These are phyloP conservation scores for Gastrophysa polygoni DNA, from an alignment of 2,888 invertebrate genomes.

Conservation along the genomic window DNA sequence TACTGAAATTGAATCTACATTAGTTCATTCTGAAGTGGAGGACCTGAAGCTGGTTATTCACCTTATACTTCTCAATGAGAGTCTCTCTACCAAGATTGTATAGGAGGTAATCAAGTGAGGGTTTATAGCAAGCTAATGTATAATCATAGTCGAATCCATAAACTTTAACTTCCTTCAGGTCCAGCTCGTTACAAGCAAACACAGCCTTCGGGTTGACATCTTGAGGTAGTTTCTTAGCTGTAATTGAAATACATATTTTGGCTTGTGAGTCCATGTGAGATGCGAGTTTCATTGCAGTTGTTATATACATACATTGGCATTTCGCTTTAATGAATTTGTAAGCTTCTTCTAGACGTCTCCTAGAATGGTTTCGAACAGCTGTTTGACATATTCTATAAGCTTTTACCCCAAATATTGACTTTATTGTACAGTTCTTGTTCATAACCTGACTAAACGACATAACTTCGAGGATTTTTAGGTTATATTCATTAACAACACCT, in stretches of 20 bases:
- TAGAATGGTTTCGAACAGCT: slow-evolving; percentile 44
- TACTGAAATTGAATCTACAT: slow-evolving; percentile 69
- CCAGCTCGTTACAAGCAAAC: slow-evolving; percentile 95
- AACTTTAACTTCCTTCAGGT: slow-evolving; percentile 87
- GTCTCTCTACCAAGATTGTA: slow-evolving; percentile 89
- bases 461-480: not conserved
- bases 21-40: not conserved
- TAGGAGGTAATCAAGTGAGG: slow-evolving; percentile 83
- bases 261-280: not conserved
- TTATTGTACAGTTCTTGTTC: slow-evolving; percentile 20
- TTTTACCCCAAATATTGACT: slow-evolving; percentile 17
- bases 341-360: slow-evolving; percentile 59
- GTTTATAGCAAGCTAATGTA: slow-evolving; percentile 93
- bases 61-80: slow-evolving; percentile 87
- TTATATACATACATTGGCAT: slow-evolving; percentile 70
- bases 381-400: slow-evolving; percentile 17
- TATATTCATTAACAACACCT: too few relatives aligned
- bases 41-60: slow-evolving; percentile 53
- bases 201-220: slow-evolving; percentile 88
- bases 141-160: slow-evolving; percentile 99
- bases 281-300: slow-evolving; percentile 6
- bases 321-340: slow-evolving; percentile 71
- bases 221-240: slow-evolving; percentile 85
- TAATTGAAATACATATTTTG: slow-evolving; percentile 21
- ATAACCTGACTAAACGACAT: slow-evolving; percentile 25